Evolutionary conservation across 2,797 vertebrate species (phyloP).

Genomic region (Staurois parvus): DNA sequence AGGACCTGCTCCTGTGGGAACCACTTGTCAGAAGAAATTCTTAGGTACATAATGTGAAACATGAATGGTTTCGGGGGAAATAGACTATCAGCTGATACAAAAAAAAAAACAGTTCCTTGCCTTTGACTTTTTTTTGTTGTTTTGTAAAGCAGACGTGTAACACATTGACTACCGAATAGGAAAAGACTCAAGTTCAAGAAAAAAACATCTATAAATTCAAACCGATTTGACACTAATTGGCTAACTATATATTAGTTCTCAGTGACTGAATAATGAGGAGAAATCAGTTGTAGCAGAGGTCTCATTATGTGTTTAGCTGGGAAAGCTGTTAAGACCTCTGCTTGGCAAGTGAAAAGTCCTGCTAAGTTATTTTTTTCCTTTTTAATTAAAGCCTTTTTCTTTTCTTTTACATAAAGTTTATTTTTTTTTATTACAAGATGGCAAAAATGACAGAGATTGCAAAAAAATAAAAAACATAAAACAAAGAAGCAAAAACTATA

Average conservation of each 20-base stretch:
- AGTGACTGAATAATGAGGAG: not conserved
- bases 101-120: not conserved
- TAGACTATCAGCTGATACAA: slow-evolving; percentile 11
- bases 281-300: not conserved
- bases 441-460: not conserved
- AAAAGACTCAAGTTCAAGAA: not conserved
- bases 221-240: not conserved
- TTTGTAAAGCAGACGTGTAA: slow-evolving; percentile 13
- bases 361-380: not conserved
- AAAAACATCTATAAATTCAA: not conserved
- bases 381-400: not conserved
- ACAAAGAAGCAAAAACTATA: no score
- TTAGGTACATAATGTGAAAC: slow-evolving; percentile 43
- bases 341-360: no score
- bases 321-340: not conserved
- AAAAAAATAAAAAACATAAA: not conserved
- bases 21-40: slow-evolving; percentile 52
- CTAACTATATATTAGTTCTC: not conserved
- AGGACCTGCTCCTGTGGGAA: slow-evolving; percentile 20
- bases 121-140: not conserved
- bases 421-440: not conserved
- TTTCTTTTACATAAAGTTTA: not conserved
- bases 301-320: slow-evolving; percentile 2
- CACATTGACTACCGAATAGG: not conserved
- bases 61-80: slow-evolving; percentile 48